Conservation (phyloP, 2,888 invertebrate species). For the Pseudolycoriella hygida region DNA sequence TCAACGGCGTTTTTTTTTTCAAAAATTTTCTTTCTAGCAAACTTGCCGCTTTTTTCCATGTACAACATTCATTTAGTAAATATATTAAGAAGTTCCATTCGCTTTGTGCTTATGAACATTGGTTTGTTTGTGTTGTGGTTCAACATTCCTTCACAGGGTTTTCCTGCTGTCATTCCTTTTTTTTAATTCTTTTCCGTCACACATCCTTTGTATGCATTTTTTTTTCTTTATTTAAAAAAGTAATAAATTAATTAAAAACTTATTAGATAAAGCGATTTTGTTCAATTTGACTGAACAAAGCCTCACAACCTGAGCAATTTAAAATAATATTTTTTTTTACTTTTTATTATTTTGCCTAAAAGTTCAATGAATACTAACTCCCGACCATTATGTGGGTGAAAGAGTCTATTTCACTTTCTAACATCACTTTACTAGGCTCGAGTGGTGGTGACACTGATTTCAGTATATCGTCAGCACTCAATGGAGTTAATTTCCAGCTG, state of each 20-base stretch:
- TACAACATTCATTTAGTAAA: too few species aligned
- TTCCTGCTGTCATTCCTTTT: too few species aligned
- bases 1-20: too few species aligned
- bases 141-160: background rate
- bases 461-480: constrained; percentile 32
- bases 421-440: constrained; percentile 20
- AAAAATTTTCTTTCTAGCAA: too few species aligned
- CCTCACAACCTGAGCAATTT: constrained; percentile 28
- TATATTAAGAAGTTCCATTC: too few species aligned
- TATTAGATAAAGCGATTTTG: background rate
- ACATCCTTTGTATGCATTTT: too few species aligned
- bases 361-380: constrained; percentile 24
- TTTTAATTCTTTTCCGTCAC: too few species aligned
- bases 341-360: background rate
- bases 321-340: background rate
- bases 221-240: too few species aligned
- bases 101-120: background rate
- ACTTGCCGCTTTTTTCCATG: too few species aligned
- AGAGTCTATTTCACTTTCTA: constrained; percentile 32
- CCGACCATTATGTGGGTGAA: constrained; percentile 39
- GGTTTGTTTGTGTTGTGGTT: background rate
- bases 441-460: constrained; percentile 25
- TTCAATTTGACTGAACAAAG: constrained; percentile 5
- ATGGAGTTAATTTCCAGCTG: constrained; percentile 34
- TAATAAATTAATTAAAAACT: too few species aligned